These are phyloP conservation scores for Fissipunctia ypsillon DNA, from an alignment of 2,888 invertebrate species.

Conservation along the genomic window DNA sequence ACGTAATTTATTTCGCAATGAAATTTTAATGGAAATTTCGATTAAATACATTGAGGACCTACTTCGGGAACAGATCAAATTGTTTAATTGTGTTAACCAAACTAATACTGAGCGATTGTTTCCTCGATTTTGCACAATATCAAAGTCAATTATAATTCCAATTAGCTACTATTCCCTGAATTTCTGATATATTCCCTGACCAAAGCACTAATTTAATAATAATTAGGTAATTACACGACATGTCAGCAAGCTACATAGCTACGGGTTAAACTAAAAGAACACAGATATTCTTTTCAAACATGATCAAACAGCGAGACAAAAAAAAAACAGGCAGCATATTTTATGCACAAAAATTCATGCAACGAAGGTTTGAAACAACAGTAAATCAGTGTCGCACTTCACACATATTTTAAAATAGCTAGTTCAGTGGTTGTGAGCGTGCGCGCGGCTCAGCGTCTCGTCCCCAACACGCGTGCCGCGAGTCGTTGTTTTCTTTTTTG, in stretches of 20 bases:
- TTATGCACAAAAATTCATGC: conserved; percentile 16
- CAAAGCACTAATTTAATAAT: background rate
- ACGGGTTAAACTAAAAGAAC: background rate
- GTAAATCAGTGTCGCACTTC: conserved; percentile 62
- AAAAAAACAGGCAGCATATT: background rate
- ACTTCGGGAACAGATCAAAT: background rate
- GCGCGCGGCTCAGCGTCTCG: conserved; percentile 51
- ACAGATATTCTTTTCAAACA: background rate
- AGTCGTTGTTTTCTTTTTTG: conserved; percentile 87
- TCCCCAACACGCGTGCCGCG: conserved; percentile 71
- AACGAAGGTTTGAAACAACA: conserved; percentile 55
- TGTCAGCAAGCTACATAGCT: background rate
- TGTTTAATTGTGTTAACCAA: conserved; percentile 2
- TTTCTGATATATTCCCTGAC: background rate
- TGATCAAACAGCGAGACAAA: background rate
- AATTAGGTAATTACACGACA: background rate
- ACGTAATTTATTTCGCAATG: conserved; percentile 36
- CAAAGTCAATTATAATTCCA: background rate
- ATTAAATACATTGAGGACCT: conserved; percentile 12
- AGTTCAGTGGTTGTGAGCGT: conserved; percentile 58
- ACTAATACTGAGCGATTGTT: background rate
- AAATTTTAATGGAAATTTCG: conserved; percentile 22
- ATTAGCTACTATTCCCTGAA: background rate
- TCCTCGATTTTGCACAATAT: background rate
- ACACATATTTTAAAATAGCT: conserved; percentile 65